A percentile compares a stretch with the other conserved stretches of the same genome.
Evolutionary conservation across 1,140 invertebrate genomes (phyloP).

Genomic region (Tetramorium alpestre): DNA sequence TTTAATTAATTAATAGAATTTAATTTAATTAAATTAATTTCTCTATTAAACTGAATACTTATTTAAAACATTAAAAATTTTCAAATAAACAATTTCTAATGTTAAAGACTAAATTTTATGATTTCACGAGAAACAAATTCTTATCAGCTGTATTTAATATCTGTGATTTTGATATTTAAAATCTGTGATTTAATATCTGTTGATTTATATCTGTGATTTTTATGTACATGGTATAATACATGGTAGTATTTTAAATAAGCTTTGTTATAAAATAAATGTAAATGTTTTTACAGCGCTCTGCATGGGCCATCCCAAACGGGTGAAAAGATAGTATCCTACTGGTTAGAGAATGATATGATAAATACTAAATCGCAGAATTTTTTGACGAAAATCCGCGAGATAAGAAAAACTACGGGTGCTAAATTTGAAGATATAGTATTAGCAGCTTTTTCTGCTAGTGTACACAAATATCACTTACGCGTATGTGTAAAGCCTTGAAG

Average conservation of each 20-base stretch:
- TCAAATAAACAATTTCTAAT: background rate
- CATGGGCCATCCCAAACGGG: conserved; percentile 75
- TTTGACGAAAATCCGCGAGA: conserved; percentile 75
- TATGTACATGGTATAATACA: background rate
- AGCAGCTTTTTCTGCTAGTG: conserved; percentile 77
- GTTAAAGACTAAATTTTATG: background rate
- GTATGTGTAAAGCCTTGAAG: conserved; percentile 37
- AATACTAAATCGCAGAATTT: conserved; percentile 60
- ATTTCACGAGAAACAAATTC: conserved; percentile 3
- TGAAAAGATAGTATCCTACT: conserved; percentile 76
- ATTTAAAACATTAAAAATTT: background rate
- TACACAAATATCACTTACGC: conserved; percentile 77
- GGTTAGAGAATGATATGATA: conserved; percentile 71
- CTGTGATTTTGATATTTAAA: background rate
- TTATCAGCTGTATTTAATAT: background rate
- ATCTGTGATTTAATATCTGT: too few relatives aligned
- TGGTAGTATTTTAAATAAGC: background rate
- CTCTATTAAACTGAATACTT: background rate
- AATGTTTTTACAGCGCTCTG: conserved; percentile 66
- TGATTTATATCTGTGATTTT: background rate
- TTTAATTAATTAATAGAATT: background rate
- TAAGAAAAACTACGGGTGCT: conserved; percentile 71
- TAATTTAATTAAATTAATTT: background rate
- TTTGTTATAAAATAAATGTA: conserved; percentile 4
- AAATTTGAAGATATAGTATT: conserved; percentile 79